A percentile compares a stretch with the other conserved stretches of the same genome.
Evolutionary conservation across 2,888 invertebrate species (phyloP).

Genomic region (Dynastes hyllus): DNA sequence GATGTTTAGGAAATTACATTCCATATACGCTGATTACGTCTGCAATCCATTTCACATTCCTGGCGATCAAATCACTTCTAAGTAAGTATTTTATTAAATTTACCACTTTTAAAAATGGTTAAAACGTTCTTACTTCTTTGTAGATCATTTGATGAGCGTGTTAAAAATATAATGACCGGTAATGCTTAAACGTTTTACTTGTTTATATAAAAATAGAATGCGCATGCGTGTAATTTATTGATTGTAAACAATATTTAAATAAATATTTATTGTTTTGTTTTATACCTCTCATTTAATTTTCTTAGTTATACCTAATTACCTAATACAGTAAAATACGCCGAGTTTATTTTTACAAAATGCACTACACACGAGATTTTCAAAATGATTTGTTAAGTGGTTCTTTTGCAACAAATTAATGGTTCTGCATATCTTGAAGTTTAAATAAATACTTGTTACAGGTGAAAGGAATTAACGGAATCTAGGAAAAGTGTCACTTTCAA

Average conservation of each 20-base stretch:
- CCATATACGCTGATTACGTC: slow-evolving; percentile 93
- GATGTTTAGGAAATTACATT: slow-evolving; percentile 93
- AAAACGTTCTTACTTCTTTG: slow-evolving; percentile 58
- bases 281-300: background rate
- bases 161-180: slow-evolving; percentile 75
- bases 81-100: slow-evolving; percentile 75
- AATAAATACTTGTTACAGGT: too few species aligned
- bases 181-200: slow-evolving; percentile 59
- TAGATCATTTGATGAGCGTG: slow-evolving; percentile 80
- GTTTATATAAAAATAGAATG: background rate
- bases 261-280: background rate
- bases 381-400: too few species aligned
- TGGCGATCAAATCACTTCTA: slow-evolving; percentile 90
- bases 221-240: background rate
- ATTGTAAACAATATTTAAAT: background rate
- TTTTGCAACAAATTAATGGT: too few species aligned
- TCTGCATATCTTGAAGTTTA: too few species aligned
- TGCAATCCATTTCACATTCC: slow-evolving; percentile 98
- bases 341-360: too few species aligned
- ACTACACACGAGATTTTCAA: too few species aligned
- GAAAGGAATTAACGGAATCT: too few species aligned
- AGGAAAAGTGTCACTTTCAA: too few species aligned
- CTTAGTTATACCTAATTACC: background rate
- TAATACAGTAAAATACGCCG: too few species aligned
- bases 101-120: slow-evolving; percentile 19